Percentiles rank a stretch among this genome's conserved stretches.
These are phyloP conservation scores for Bagarius yarrelli DNA, from an alignment of 2,113 vertebrate species.

Conservation along the genomic window DNA sequence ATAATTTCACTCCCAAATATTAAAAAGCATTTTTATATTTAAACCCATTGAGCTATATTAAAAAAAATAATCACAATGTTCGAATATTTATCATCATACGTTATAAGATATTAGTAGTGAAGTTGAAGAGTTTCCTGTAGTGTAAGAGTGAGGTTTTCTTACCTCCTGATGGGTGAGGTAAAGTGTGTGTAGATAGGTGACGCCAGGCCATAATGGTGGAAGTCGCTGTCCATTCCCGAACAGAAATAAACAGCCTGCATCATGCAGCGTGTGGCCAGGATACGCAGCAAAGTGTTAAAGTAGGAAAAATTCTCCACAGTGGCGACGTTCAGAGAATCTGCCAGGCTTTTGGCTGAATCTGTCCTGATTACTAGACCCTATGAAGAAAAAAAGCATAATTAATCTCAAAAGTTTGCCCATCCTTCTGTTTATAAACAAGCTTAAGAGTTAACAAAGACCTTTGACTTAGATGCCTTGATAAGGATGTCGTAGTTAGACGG, in stretches of 20 bases:
- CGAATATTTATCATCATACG: not conserved
- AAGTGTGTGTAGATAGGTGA: constrained; percentile 98
- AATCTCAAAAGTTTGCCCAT: not conserved
- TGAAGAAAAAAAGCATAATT: not conserved
- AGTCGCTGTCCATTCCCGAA: constrained; percentile 95
- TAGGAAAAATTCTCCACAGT: constrained; percentile 79
- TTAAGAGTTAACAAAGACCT: constrained; percentile 65
- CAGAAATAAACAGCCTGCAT: constrained; percentile 99
- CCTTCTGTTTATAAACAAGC: not conserved
- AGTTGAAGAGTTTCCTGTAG: not conserved
- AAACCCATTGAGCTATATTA: not conserved
- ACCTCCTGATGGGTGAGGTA: constrained; percentile 97
- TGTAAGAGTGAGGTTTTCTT: constrained; percentile 11
- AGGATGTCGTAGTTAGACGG: constrained; percentile 96
- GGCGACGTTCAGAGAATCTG: constrained; percentile 87
- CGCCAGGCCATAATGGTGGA: constrained; percentile 95
- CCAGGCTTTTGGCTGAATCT: constrained; percentile 92
- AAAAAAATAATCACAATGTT: not conserved
- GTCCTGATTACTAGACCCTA: constrained; percentile 84
- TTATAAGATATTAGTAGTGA: not conserved
- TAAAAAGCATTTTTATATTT: not conserved
- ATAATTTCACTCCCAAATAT: not conserved
- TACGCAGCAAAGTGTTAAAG: constrained; percentile 89
- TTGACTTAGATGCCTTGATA: constrained; percentile 86
- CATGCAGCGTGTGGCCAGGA: constrained; percentile 96